phyloP scores from a whole-genome alignment of 2,797 vertebrate species.

The Garrulus glandarius region DNA sequence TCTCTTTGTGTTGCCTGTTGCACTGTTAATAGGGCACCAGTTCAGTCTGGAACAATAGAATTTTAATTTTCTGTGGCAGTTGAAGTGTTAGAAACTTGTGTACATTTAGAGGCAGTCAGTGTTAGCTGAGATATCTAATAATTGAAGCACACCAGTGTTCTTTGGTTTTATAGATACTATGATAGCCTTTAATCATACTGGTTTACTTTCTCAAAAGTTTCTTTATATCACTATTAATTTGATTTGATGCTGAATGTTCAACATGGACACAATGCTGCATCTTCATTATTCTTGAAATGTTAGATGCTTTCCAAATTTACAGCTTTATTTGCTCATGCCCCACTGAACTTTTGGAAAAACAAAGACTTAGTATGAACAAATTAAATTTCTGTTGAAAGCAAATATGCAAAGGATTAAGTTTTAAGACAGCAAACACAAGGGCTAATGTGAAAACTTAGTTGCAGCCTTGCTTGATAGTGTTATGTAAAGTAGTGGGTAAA shows the following conservation, averaged over 20 bases:
- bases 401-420: neutral
- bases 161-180: neutral
- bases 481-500: neutral
- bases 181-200: neutral
- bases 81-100: neutral
- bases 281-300: neutral
- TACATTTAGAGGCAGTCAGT: neutral
- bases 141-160: neutral
- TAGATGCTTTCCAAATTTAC: neutral
- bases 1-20: neutral
- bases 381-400: neutral
- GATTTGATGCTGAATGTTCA: neutral
- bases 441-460: neutral
- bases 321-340: neutral
- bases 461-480: neutral
- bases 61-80: neutral
- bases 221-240: neutral
- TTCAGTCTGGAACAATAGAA: neutral
- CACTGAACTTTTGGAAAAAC: neutral
- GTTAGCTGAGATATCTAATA: neutral
- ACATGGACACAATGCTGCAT: neutral
- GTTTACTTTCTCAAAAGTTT: neutral
- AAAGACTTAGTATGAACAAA: neutral
- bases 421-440: neutral
- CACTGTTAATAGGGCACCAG: neutral